Evolutionary conservation across 53 echinoderm and acorn worm species (phyloP).

Genomic region (Arbacia lixula): DNA sequence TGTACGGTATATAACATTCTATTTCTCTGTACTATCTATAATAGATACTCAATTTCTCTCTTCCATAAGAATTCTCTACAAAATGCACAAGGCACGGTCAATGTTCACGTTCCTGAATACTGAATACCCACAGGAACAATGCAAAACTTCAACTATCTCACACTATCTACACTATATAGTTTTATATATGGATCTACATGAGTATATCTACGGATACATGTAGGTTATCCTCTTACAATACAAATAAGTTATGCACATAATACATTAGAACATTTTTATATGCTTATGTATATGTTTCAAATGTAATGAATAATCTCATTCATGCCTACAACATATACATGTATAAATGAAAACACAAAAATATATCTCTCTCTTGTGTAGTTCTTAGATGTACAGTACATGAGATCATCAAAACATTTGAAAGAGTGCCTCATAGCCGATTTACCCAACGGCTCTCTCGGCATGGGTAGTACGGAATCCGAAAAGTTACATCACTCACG

Average conservation of each 20-base stretch:
- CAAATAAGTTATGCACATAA: conserved; percentile 30
- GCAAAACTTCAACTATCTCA: conserved; percentile 1
- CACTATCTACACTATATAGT: conserved; percentile 5
- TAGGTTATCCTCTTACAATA: background rate
- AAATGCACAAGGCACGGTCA: conserved; percentile 26
- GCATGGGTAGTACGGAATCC: no score
- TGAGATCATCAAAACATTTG: conserved; percentile 12
- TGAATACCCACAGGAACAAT: conserved; percentile 46
- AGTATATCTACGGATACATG: no score
- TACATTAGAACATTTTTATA: no score
- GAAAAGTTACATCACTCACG: no score
- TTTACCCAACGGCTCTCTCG: conserved; percentile 1
- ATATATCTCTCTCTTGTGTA: conserved; percentile 42
- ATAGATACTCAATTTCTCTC: background rate
- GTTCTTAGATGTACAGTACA: background rate
- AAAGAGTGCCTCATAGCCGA: conserved; percentile 23
- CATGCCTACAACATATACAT: no score
- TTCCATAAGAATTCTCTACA: background rate
- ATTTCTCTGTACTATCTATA: no score
- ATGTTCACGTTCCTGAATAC: conserved; percentile 49
- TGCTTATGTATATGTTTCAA: no score
- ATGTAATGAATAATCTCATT: no score
- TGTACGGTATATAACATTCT: no score
- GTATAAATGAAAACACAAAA: conserved; percentile 48
- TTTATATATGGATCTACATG: no score